Base-by-base conservation (phyloP, 2,888 invertebrate species). In the Pyrocoelia pectoralis region DNA sequence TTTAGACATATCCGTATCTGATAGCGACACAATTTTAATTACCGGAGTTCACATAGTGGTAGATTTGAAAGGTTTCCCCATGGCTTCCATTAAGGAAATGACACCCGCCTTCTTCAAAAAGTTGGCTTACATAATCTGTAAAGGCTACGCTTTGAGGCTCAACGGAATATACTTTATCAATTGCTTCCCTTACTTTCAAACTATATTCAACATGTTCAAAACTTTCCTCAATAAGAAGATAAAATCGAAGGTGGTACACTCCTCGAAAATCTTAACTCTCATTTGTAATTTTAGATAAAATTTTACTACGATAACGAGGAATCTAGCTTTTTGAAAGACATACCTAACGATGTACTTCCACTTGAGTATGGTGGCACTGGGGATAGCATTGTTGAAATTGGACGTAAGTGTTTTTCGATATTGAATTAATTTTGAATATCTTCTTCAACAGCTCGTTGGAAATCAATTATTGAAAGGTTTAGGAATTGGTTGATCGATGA, bases 101-200 rank as follows among this genome's bases (percentile, higher is more conserved):
- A 17, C 15, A 2, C 46, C 46, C 6, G 4, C 18, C 3, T 14
- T 46, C 4, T 9, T 46, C 1, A 46, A 46, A 18, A 46, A 46
- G 17, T 10, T 18, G 3, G 10, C 18, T 8, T 46, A 17, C 46
- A 43, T 18, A 6, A 17, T 46, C 4, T 4, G 14, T 3, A 46
- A 46, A 18, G 46, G 17, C 1, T 46, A 46, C 18, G 17, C 46
- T 1, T 17, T 18, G 10, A 46, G 46, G 15, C 15, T 46, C 8
- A 46, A 46, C 10, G 15, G 46, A 17, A 17, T 46, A 15, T 46
- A 17, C 46, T 17, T 46, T n/a, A 17, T 46, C 17, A 46, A 46
- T n/a, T 10, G 6, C 17, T 46, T 18, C n/a, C 18, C 17, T 3
- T 46, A 17, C 18, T 46, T 46, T n/a, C 17, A 15, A 3, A 46